Evolutionary conservation across 2,113 vertebrate genomes (phyloP).

Genomic region (Heterochromis multidens): DNA sequence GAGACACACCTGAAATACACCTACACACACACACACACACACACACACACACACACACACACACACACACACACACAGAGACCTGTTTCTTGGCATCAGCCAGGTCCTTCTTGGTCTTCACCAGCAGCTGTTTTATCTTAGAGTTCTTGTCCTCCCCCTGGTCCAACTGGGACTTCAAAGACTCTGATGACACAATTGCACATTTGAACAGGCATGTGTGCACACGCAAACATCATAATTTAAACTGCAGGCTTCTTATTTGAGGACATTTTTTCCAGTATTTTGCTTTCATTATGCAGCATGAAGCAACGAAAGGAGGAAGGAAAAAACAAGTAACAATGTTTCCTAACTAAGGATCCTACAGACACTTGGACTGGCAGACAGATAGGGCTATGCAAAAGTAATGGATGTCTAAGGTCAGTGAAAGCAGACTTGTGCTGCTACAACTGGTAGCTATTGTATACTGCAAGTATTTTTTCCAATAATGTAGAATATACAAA

Average conservation of each 20-base stretch:
- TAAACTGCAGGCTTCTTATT: neutral
- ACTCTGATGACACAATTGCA: constrained; percentile 69
- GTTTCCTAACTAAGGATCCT: neutral
- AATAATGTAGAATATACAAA: neutral
- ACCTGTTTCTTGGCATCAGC: constrained; percentile 90
- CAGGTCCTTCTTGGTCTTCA: constrained; percentile 95
- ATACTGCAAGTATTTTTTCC: too few species aligned
- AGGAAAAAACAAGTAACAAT: neutral
- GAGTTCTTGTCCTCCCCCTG: constrained; percentile 85
- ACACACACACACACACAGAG: constrained; percentile 45
- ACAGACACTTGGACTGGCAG: neutral
- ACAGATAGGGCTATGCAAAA: neutral
- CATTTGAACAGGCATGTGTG: neutral
- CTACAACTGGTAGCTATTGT: neutral
- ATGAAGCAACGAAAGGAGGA: neutral
- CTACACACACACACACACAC: too few species aligned
- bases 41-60: neutral
- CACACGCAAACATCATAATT: neutral
- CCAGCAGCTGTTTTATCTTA: constrained; percentile 91
- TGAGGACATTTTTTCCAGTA: neutral
- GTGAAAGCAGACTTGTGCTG: neutral
- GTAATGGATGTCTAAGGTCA: neutral
- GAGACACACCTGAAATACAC: neutral
- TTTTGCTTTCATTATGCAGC: neutral
- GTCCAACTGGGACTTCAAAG: constrained; percentile 82